A percentile compares a stretch with the other conserved stretches of the same genome.
Evolutionary conservation across 64 coral and sea anemone species (phyloP).

Genomic region (Stichodactyla mertensii): DNA sequence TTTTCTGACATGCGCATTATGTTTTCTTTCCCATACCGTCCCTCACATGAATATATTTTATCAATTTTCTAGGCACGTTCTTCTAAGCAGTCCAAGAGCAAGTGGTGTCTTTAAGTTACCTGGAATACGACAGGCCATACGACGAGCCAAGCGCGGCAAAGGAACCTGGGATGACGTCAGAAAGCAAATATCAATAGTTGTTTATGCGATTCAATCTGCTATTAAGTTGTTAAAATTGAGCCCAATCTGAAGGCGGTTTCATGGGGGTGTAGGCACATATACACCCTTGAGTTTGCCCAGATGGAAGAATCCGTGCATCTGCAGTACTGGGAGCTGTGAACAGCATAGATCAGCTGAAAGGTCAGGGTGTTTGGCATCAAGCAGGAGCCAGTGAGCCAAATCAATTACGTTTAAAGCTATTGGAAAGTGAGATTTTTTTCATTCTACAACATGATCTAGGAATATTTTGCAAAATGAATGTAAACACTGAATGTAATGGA

Average conservation of each 20-base stretch:
- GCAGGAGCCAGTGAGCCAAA: no score
- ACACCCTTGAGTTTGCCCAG: no score
- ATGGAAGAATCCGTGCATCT: no score
- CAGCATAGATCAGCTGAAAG: no score
- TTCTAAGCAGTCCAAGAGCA: constrained; percentile 51
- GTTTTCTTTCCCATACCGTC: neutral
- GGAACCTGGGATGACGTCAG: constrained; percentile 72
- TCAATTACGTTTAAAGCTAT: no score
- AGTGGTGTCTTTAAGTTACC: constrained; percentile 46
- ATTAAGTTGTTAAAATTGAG: constrained; percentile 29
- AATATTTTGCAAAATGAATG: no score
- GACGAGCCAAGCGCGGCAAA: constrained; percentile 39
- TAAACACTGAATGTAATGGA: no score
- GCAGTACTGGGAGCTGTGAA: no score
- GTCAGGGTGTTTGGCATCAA: no score
- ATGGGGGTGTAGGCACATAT: neutral
- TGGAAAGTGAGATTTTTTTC: no score
- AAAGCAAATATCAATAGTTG: constrained; percentile 68
- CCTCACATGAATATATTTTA: neutral
- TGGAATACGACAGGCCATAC: constrained; percentile 73
- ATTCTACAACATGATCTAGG: no score
- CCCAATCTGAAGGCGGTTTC: neutral
- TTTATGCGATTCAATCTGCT: constrained; percentile 76
- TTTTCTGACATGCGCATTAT: neutral
- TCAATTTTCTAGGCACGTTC: constrained; percentile 49